Evolutionary conservation across 2,113 vertebrate species (phyloP), one percentile per base, ranked within the genome.

Genomic region (Plestiodon gilberti): DNA sequence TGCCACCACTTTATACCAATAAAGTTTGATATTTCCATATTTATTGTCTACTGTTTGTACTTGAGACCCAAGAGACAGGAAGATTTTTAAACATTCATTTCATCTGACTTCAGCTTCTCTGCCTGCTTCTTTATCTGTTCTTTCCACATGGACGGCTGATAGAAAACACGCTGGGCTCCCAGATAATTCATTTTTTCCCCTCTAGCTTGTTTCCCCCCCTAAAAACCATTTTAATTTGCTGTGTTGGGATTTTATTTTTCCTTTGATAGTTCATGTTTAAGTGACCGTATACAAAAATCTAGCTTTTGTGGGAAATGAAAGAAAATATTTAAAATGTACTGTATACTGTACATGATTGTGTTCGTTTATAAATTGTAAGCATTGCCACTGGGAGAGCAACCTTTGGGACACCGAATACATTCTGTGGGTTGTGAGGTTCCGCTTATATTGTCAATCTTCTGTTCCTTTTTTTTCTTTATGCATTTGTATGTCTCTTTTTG

Each of bases 61-160:
- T 81, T 65, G 0, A n/a, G 61, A 38, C 3, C 52, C 74, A n/a
- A 67, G 79, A 69, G 55, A 86, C 2, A 6, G 40, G 11, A 64
- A 57, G 35, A 43, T 77, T 67, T 65, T 77, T 76, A 82, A 87
- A 70, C 62, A 67, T 22, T 57, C 33, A 87, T 82, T 87, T 69
- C 80, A 62, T 73, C 17, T 78, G 52, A 61, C 74, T 82, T 81
- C 22, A 55, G 43, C 15, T 55, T 69, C 48, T 48, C 33, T 78
- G 71, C 17, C 85, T 76, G 61, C 22, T 81, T 78, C 9, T 77
- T 82, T 82, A 62, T 75, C 38, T 87, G 70, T 83, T 59, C 33
- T 43, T n/a, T 82, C 38, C 62, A 59, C 48, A 87, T 70, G 57
- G 64, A 30, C 18, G 83, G 73, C 35, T 55, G 65, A 83, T 57